Percentiles rank a stretch among this genome's conserved stretches.
Evolutionary conservation across 2,113 vertebrate genomes (phyloP).

Genomic region (Melanerpes formicivorus): DNA sequence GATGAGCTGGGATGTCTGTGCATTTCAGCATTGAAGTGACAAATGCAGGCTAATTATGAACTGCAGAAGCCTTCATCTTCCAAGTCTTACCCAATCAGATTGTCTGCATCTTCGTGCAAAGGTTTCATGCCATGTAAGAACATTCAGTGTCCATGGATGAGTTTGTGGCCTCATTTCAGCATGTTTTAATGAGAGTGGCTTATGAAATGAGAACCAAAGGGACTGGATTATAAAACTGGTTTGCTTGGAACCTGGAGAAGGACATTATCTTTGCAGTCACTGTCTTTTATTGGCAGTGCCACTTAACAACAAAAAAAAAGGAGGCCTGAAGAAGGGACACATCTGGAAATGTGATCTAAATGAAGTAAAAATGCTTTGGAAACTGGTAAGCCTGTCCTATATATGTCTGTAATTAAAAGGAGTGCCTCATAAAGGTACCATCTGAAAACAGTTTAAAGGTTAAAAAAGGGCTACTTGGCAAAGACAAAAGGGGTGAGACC

Average conservation of each 20-base stretch:
- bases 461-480: neutral
- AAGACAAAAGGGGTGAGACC: neutral
- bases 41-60: neutral
- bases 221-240: neutral
- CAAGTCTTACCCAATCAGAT: neutral
- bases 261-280: slow-evolving; percentile 4
- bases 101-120: neutral
- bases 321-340: slow-evolving; percentile 4
- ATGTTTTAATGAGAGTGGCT: neutral
- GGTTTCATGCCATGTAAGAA: neutral
- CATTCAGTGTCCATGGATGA: neutral
- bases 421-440: slow-evolving; percentile 37
- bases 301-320: neutral
- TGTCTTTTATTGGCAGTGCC: slow-evolving; percentile 37
- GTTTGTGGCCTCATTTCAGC: neutral
- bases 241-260: slow-evolving; percentile 6
- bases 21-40: neutral
- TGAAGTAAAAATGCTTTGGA: slow-evolving; percentile 52
- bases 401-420: slow-evolving; percentile 33
- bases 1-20: neutral
- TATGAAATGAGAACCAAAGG: neutral
- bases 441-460: slow-evolving; percentile 45
- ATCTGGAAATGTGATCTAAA: slow-evolving; percentile 59
- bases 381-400: slow-evolving; percentile 28
- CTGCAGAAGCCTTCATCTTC: neutral